Percentiles rank a stretch among this genome's conserved stretches.
Conservation (phyloP, 2,113 vertebrate species). For the Oncorhynchus kisutch region DNA sequence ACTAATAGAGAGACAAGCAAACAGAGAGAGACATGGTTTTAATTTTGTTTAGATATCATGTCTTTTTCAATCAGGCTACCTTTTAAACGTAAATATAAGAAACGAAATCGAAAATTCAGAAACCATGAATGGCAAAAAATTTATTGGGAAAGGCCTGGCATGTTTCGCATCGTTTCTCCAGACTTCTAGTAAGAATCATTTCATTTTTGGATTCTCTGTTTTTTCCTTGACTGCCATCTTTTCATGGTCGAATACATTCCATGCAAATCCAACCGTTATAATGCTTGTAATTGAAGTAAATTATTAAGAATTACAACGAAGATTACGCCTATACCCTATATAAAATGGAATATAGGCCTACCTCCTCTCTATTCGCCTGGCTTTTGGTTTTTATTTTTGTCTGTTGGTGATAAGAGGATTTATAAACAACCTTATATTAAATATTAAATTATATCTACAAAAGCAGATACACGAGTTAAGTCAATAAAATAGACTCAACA, state of each 20-base stretch:
- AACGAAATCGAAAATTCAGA: neutral
- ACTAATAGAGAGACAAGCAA: no score
- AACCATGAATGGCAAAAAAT: neutral
- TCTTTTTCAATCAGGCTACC: neutral
- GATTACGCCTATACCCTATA: neutral
- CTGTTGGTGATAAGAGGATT: slow-evolving; percentile 19
- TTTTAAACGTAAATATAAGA: neutral
- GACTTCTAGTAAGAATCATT: neutral
- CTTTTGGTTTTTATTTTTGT: neutral
- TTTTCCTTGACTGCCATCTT: neutral
- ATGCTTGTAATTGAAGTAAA: neutral
- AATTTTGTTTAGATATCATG: neutral
- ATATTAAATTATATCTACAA: slow-evolving; percentile 45
- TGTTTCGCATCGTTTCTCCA: neutral
- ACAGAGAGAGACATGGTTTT: neutral
- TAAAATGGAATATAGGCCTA: neutral
- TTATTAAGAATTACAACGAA: neutral
- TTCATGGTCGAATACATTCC: neutral
- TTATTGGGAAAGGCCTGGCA: neutral
- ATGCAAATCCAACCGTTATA: neutral
- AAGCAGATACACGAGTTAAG: slow-evolving; percentile 45
- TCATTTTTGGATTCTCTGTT: no score
- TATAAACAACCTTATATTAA: slow-evolving; percentile 26
- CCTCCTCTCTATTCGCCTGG: neutral
- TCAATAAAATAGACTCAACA: slow-evolving; percentile 59